Evolutionary conservation across 2,888 invertebrate species (phyloP), one percentile per base, ranked within the genome.

Genomic region (Tachina lurida): DNA sequence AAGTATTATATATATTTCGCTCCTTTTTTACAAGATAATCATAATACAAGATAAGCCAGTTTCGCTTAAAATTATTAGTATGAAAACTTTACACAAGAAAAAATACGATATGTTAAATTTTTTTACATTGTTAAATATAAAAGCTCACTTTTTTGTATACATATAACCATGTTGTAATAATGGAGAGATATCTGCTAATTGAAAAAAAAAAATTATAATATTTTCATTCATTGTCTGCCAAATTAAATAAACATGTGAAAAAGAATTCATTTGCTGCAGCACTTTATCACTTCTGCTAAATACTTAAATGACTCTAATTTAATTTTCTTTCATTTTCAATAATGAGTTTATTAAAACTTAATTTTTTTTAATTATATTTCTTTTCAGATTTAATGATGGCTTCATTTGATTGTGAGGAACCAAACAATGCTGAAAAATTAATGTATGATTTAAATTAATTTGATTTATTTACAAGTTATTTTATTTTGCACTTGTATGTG

Each of bases 361-460:
- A 7, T n/a, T 47, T 52, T 47, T 52, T 12, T 70, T 56, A 56
- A 68, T 70, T 22, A 86, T 56, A 71, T 87, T n/a, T 84, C 43
- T 65, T 90, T 90, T 0, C 89, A 92, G 92, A 91, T 89, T 88
- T 92, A 71, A 92, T 92, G 92, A 90, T 92, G 90, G 92, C 92
- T 79, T 92, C 92, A 67, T 92, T 92, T 84, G 91, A 92, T 86
- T 92, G 92, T 84, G 92, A 92, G 86, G 91, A 91, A 88, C 91
- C 92, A n/a, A 91, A 91, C 76, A 90, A 91, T 87, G 91, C 91
- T 70, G 92, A 92, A 79, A 92, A 92, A 88, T 88, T 91, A 45
- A 91, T 91, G 90, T 92, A 92, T 87, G 91, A 92, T 88, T 88
- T 92, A 71, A 91, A 90, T 87, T 91, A 89, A 87, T 70, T 68